Conservation (phyloP, 2,888 invertebrate species). For the Andrena fulva region DNA sequence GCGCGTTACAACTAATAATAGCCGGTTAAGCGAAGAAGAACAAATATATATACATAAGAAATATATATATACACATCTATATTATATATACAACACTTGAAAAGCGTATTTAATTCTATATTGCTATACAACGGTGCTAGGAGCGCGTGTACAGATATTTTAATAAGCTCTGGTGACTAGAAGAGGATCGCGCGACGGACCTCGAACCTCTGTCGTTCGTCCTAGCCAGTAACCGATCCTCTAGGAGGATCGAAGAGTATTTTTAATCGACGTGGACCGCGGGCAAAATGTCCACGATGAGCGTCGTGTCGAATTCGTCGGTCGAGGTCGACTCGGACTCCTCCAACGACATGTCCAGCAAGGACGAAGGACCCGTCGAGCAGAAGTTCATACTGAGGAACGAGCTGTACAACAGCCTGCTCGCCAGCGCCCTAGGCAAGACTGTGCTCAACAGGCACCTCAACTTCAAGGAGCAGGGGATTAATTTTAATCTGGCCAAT, state of each 20-base stretch:
- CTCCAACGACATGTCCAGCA: constrained; percentile 80
- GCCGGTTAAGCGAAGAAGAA: constrained; percentile 43
- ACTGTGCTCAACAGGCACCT: constrained; percentile 82
- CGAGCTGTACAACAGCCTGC: constrained; percentile 92
- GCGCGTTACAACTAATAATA: constrained; percentile 54
- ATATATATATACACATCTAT: constrained; percentile 62
- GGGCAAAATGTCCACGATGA: constrained; percentile 81
- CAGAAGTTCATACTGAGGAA: constrained; percentile 89
- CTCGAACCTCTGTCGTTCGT: too few species aligned
- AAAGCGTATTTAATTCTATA: constrained; percentile 73
- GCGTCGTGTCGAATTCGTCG: constrained; percentile 83
- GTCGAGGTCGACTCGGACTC: constrained; percentile 84
- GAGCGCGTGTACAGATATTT: constrained; percentile 75
- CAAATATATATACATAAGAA: constrained; percentile 55
- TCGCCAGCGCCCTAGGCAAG: constrained; percentile 89
- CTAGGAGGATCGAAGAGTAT: not conserved
- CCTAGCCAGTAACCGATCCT: not conserved
- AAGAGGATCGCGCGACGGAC: not conserved
- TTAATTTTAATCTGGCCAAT: constrained; percentile 79
- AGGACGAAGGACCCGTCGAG: constrained; percentile 76
- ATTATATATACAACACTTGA: constrained; percentile 66
- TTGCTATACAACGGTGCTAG: constrained; percentile 72
- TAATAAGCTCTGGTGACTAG: constrained; percentile 57
- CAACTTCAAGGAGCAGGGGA: constrained; percentile 80
- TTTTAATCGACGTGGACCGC: not conserved